Conservation (phyloP, 2,888 invertebrate species). For the Sturmia bella region DNA sequence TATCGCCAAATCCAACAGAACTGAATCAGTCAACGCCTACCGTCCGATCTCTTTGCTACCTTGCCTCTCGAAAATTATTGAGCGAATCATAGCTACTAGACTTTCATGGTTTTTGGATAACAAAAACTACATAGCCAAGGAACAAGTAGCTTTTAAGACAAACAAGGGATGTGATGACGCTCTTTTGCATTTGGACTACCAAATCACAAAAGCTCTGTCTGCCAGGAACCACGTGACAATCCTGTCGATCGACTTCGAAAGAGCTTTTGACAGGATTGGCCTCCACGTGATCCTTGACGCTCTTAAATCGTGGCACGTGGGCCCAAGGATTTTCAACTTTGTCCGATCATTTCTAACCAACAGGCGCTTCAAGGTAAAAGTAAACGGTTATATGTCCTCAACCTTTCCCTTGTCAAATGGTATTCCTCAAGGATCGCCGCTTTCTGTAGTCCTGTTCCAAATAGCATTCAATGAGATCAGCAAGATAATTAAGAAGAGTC, state of each 20-base stretch:
- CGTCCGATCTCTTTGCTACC: neutral
- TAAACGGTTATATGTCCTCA: no score
- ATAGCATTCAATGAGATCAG: no score
- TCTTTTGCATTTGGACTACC: neutral
- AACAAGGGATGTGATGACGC: slow-evolving; percentile 1
- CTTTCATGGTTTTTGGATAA: neutral
- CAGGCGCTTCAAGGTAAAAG: no score
- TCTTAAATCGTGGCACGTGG: no score
- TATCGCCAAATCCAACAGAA: neutral
- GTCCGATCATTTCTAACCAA: no score
- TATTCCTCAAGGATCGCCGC: no score
- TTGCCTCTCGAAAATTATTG: neutral
- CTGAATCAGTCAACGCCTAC: neutral
- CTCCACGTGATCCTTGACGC: neutral
- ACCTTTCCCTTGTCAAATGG: no score
- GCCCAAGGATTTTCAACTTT: no score
- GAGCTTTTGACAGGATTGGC: slow-evolving; percentile 1
- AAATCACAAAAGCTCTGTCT: neutral
- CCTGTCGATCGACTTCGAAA: neutral
- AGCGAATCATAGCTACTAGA: neutral
- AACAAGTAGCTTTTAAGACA: neutral
- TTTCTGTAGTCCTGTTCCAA: no score
- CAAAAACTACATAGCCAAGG: neutral
- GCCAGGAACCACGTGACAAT: neutral
- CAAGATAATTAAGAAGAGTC: no score